Evolutionary conservation across 2,797 vertebrate genomes (phyloP).

Genomic region (Salmo trutta): DNA sequence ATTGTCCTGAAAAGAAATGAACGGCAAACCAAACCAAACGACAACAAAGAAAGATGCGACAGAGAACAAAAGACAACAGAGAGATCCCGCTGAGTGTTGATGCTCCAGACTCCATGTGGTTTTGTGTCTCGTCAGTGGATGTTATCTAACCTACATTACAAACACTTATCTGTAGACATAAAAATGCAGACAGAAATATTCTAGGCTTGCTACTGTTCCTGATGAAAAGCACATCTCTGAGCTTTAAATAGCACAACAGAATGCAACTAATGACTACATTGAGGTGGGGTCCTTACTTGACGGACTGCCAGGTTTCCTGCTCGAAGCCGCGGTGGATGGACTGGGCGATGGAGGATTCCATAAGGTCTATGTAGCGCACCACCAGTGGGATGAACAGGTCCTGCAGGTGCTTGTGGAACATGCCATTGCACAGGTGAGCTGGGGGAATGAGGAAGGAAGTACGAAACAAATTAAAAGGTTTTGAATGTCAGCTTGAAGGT

Average conservation of each 20-base stretch:
- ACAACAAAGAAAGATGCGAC: constrained; percentile 5
- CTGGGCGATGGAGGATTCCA: constrained; percentile 98
- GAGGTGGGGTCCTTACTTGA: constrained; percentile 83
- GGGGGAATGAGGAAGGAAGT: constrained; percentile 75
- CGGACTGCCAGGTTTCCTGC: constrained; percentile 95
- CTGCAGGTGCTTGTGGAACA: constrained; percentile 96
- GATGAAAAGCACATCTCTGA: not conserved
- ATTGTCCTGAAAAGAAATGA: constrained; percentile 81
- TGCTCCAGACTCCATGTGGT: not conserved
- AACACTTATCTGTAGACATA: not conserved
- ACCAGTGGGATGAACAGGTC: constrained; percentile 92
- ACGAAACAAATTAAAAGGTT: not conserved
- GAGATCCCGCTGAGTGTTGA: not conserved
- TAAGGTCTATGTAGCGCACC: constrained; percentile 95
- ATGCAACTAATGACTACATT: not conserved
- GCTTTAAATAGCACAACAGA: not conserved
- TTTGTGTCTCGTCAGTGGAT: not conserved
- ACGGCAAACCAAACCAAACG: constrained; percentile 4
- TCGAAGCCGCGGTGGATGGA: constrained; percentile 95
- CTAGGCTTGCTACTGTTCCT: not conserved
- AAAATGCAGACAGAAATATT: not conserved
- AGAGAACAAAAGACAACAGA: constrained; percentile 19
- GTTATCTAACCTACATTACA: not conserved
- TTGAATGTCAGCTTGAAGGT: not conserved
- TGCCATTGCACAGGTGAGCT: constrained; percentile 93